Conservation (phyloP, 1,140 invertebrate species). For the Schlechtendalia chinensis region DNA sequence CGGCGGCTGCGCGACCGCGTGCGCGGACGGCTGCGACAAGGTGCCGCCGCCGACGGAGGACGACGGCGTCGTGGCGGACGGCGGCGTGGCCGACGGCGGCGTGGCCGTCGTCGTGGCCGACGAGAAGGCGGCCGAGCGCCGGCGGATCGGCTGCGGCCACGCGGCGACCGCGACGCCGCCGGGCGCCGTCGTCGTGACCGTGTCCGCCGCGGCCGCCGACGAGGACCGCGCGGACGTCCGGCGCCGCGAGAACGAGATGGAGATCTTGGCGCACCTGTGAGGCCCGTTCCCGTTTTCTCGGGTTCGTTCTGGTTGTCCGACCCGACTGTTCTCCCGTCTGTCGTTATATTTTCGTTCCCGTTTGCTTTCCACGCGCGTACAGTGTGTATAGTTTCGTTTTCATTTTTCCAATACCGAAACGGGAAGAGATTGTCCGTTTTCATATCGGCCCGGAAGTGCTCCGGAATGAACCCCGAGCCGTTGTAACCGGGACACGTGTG, state of each 20-base stretch:
- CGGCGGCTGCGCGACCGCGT: conserved; percentile 50
- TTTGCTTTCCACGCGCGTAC: too few species aligned
- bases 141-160: conserved; percentile 52
- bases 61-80: conserved; percentile 52
- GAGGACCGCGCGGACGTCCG: conserved; percentile 13
- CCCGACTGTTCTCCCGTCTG: neutral
- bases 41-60: conserved; percentile 36
- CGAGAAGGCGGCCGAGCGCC: neutral
- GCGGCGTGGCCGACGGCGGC: neutral
- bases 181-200: conserved; percentile 58
- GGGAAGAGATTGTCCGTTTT: too few species aligned
- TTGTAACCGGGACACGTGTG: too few species aligned
- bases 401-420: too few species aligned
- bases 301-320: too few species aligned
- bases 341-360: neutral
- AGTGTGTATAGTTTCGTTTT: too few species aligned
- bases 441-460: too few species aligned
- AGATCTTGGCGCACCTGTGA: conserved; percentile 63
- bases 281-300: neutral
- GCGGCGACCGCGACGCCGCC: conserved; percentile 62
- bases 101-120: neutral
- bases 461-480: too few species aligned
- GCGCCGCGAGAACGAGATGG: conserved; percentile 58
- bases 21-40: conserved; percentile 1
- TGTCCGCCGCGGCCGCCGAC: too few species aligned